A percentile compares a stretch with the other conserved stretches of the same genome.
Conservation (phyloP, 2,888 invertebrate species). For the Gymnoscelis rufifasciata region DNA sequence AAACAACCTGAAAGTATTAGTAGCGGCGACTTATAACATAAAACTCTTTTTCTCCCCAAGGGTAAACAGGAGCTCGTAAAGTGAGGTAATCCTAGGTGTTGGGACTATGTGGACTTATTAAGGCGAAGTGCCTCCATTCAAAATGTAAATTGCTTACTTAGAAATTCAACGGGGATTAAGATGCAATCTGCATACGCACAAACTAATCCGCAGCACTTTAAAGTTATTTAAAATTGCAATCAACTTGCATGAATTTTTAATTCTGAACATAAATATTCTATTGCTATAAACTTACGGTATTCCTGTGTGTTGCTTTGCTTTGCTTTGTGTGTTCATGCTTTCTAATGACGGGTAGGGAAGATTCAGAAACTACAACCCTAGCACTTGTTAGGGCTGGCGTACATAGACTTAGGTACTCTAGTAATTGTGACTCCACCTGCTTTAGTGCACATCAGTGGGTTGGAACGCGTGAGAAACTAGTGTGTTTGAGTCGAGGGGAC, state of each 20-base stretch:
- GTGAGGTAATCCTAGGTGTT: constrained; percentile 65
- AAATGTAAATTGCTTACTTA: constrained; percentile 64
- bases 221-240: constrained; percentile 7
- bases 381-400: constrained; percentile 48
- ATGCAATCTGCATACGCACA: constrained; percentile 57
- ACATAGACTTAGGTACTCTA: constrained; percentile 50
- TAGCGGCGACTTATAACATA: constrained; percentile 63
- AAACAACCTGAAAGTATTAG: constrained; percentile 73
- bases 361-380: constrained; percentile 20
- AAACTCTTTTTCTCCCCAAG: constrained; percentile 49
- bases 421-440: constrained; percentile 59
- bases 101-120: constrained; percentile 52
- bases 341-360: background rate
- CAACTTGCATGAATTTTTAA: too few relatives aligned
- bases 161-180: constrained; percentile 56
- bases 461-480: constrained; percentile 40
- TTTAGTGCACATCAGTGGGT: constrained; percentile 37
- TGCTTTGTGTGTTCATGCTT: background rate
- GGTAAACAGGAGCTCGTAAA: constrained; percentile 61
- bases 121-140: constrained; percentile 53
- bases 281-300: too few relatives aligned
- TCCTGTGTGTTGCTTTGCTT: too few relatives aligned
- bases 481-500: constrained; percentile 33
- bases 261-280: too few relatives aligned
- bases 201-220: constrained; percentile 39